Base-by-base conservation (phyloP, 2,888 invertebrate species). In the Trisateles emortualis region DNA sequence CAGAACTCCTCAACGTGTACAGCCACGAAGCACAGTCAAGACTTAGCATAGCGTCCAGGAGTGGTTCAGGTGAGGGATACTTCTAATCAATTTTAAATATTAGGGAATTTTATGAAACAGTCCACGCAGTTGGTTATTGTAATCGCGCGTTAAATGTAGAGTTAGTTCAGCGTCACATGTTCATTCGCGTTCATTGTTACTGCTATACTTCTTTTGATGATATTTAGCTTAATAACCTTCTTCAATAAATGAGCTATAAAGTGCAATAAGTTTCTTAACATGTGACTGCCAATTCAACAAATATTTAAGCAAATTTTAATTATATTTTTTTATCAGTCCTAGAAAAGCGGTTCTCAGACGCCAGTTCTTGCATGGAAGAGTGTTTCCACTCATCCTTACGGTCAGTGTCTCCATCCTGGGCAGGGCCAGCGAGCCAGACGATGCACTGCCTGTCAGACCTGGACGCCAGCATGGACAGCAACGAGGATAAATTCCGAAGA, bases 1-100 rank as follows among this genome's bases (percentile, higher is more conserved):
- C 95, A 0, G 94, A 95, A 64, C 94, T 95, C 19, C 90, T 96
- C 64, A 95, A 95, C 76, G 85, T 95, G 94, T 94, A 79, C 92
- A 94, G 76, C 78, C 94, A 79, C 84, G 95, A 94, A 92, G 79
- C 93, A 59, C 86, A 95, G 92, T 78, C 87, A 63, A 57, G 90
- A 50, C 84, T 90, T 2, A 92, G 91, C 72, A 84, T 92, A 43
- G 91, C 90, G 13, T 90, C 90, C 3, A 87, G 92, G 53, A 85
- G 90, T 72, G 91, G 90, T 19, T 92, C 92, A 68, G 90, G 92
- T 91, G 45, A 68, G 68, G 29, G 0, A 17, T 32, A 2, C 3
- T 11, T 22, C 9, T 16, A 30, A 3, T 1, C 1, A n/a, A 30
- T 30, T 8, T 3, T n/a, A n/a, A n/a, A n/a, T n/a, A n/a, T n/a